phyloP scores from a whole-genome alignment of 2,797 vertebrate species.

The Cossypha polioptera region DNA sequence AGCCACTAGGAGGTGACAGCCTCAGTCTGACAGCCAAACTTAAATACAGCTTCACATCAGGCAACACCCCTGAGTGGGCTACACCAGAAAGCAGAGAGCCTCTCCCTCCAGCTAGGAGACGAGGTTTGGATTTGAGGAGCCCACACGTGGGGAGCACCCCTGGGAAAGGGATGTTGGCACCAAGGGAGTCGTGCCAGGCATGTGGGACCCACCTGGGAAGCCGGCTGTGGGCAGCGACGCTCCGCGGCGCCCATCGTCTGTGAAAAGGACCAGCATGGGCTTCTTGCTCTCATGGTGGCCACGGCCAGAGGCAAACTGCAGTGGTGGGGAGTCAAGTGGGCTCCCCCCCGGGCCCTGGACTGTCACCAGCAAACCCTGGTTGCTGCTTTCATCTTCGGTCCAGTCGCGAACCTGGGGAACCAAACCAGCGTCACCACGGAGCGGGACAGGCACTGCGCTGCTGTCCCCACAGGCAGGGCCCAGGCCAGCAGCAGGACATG shows the following conservation, averaged over 20 bases:
- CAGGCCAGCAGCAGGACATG: neutral
- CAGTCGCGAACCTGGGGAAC: constrained; percentile 83
- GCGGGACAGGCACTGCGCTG: accelerated
- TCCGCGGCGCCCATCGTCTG: constrained; percentile 83
- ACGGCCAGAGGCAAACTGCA: constrained; percentile 82
- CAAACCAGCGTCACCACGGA: accelerated
- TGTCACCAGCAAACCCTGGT: constrained; percentile 84
- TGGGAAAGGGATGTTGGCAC: accelerated
- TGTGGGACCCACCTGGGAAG: constrained; percentile 68
- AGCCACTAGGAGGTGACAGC: neutral
- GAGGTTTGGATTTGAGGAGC: neutral
- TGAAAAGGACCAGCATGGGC: constrained; percentile 92
- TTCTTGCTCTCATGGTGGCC: constrained; percentile 89
- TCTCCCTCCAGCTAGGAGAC: neutral
- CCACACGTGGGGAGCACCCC: accelerated
- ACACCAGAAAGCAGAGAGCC: neutral
- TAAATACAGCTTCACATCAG: neutral
- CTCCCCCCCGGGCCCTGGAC: constrained; percentile 72
- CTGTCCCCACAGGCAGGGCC: neutral
- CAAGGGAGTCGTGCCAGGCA: accelerated
- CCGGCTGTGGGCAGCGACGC: constrained; percentile 13
- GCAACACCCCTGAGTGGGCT: neutral
- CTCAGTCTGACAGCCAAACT: neutral
- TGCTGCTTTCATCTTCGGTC: constrained; percentile 81
- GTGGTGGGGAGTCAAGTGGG: constrained; percentile 66